phyloP scores from a whole-genome alignment of 2,113 vertebrate species.

The Melozone crissalis region DNA sequence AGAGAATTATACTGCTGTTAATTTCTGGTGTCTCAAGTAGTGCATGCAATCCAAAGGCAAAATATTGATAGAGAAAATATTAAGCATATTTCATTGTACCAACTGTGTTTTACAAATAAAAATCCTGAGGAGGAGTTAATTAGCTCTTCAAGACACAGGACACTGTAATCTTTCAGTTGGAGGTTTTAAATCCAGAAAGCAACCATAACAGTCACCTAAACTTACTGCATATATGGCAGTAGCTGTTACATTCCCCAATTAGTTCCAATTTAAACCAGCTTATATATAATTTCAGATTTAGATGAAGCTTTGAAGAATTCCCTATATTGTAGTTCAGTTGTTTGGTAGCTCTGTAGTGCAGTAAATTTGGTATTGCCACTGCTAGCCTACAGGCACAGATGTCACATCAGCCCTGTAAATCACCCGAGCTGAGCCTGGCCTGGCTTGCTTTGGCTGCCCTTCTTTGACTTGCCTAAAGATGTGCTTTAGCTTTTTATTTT shows the following conservation, averaged over 20 bases:
- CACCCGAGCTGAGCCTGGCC: accelerated
- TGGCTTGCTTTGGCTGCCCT: background rate
- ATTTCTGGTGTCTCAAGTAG: background rate
- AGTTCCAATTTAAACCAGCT: background rate
- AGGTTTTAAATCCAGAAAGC: background rate
- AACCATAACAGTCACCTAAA: background rate
- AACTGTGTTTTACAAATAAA: background rate
- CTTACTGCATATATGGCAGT: accelerated
- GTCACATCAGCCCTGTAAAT: background rate
- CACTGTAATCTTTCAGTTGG: background rate
- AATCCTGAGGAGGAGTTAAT: background rate
- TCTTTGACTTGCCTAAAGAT: background rate
- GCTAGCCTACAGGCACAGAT: background rate
- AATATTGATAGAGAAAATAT: background rate
- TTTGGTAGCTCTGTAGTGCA: background rate
- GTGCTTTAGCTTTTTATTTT: background rate
- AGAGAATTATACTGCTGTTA: background rate
- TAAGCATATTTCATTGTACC: background rate
- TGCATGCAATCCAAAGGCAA: background rate
- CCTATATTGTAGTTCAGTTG: background rate
- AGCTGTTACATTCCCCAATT: background rate
- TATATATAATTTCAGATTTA: background rate
- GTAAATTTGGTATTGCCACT: background rate
- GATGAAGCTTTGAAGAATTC: background rate
- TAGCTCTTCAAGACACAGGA: background rate